Evolutionary conservation across 2,797 vertebrate species (phyloP).

Genomic region (Arrhamphus sclerolepis): DNA sequence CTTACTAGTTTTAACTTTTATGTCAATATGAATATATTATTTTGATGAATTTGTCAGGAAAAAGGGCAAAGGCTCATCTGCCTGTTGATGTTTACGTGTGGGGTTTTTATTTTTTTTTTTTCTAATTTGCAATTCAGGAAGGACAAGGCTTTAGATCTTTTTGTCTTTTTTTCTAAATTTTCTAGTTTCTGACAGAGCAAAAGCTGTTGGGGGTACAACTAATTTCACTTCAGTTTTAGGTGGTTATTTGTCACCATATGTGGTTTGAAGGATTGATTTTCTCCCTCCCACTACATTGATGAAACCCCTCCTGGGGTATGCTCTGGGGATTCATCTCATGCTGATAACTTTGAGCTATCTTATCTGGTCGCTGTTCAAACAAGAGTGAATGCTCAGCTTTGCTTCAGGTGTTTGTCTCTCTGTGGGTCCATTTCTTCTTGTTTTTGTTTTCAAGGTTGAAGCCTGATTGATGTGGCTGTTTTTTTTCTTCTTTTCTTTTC

Average conservation of each 20-base stretch:
- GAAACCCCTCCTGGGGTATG: constrained; percentile 66
- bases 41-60: neutral
- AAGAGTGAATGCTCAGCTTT: constrained; percentile 74
- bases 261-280: constrained; percentile 72
- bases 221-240: constrained; percentile 53
- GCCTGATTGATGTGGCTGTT: constrained; percentile 56
- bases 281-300: constrained; percentile 63
- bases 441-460: constrained; percentile 79
- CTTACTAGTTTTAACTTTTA: too few relatives aligned
- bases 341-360: constrained; percentile 82
- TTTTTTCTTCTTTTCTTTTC: constrained; percentile 25
- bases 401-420: constrained; percentile 76
- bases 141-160: constrained; percentile 21
- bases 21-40: too few relatives aligned
- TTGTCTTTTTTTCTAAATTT: constrained; percentile 8
- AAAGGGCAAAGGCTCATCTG: constrained; percentile 1
- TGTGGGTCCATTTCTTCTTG: constrained; percentile 63
- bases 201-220: constrained; percentile 33
- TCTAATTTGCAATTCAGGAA: constrained; percentile 20
- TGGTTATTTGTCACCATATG: constrained; percentile 69
- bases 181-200: constrained; percentile 28
- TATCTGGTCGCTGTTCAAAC: constrained; percentile 81
- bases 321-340: constrained; percentile 75
- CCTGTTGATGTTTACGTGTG: constrained; percentile 31
- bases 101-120: constrained; percentile 30